phyloP scores from a whole-genome alignment of 1,140 invertebrate species.

The Euwallacea similis region DNA sequence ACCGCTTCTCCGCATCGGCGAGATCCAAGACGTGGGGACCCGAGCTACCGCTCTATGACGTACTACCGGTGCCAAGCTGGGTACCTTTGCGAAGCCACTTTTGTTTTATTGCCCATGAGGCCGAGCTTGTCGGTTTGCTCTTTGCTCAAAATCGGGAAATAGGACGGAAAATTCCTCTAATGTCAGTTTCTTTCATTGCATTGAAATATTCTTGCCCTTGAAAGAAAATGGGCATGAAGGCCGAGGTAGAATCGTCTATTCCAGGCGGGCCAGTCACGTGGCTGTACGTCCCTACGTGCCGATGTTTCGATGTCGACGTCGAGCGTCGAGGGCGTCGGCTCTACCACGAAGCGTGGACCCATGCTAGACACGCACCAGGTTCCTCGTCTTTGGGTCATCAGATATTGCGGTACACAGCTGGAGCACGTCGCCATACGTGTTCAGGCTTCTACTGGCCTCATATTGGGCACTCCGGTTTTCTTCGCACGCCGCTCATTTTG shows the following conservation, averaged over 20 bases:
- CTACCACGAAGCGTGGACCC: constrained; percentile 42
- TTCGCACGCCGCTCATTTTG: constrained; percentile 29
- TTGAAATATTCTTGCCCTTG: constrained; percentile 4
- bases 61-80: constrained; percentile 14
- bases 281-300: constrained; percentile 22
- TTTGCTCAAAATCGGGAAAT: too few relatives aligned
- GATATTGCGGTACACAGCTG: constrained; percentile 51
- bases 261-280: constrained; percentile 27
- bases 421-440: constrained; percentile 52
- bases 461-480: constrained; percentile 44
- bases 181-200: too few relatives aligned
- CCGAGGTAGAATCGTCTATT: constrained; percentile 31
- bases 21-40: constrained; percentile 35
- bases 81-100: constrained; percentile 24
- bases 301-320: constrained; percentile 23
- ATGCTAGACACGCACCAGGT: constrained; percentile 47
- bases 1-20: constrained; percentile 31
- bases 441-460: constrained; percentile 51
- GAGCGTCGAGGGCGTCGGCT: constrained; percentile 22
- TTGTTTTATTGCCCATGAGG: constrained; percentile 15
- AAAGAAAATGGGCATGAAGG: constrained; percentile 1
- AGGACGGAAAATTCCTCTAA: too few relatives aligned
- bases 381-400: constrained; percentile 49
- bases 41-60: constrained; percentile 33
- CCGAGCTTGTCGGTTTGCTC: too few relatives aligned